phyloP scores from a whole-genome alignment of 2,797 vertebrate species.

The Anolis apletophallus region DNA sequence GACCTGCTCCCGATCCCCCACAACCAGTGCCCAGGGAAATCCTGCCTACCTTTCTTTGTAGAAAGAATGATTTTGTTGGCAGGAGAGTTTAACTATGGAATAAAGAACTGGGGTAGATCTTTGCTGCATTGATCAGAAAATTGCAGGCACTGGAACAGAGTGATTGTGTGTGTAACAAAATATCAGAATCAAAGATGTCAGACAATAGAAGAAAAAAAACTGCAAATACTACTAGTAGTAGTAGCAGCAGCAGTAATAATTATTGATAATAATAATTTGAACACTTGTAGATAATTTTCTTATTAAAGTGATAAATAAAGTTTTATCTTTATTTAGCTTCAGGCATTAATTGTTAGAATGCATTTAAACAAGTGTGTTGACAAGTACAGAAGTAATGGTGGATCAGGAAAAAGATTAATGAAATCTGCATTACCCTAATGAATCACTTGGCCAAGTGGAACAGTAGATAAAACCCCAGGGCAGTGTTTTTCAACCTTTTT shows the following conservation, averaged over 20 bases:
- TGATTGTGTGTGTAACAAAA: neutral
- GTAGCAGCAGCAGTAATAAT: neutral
- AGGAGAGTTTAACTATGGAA: neutral
- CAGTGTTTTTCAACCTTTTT: too few species aligned
- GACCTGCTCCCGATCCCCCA: too few species aligned
- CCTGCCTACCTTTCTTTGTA: too few species aligned
- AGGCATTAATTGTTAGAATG: neutral
- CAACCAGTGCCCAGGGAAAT: too few species aligned
- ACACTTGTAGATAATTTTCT: neutral
- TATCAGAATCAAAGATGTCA: neutral
- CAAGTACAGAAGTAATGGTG: neutral
- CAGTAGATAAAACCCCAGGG: neutral
- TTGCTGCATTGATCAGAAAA: too few species aligned
- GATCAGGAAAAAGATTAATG: neutral
- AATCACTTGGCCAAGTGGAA: neutral
- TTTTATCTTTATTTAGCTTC: neutral
- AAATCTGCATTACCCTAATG: neutral
- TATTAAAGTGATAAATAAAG: neutral
- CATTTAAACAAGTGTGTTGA: neutral
- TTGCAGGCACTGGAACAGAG: too few species aligned
- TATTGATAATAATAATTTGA: neutral
- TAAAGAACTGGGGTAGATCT: too few species aligned
- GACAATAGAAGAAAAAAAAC: neutral
- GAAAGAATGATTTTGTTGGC: neutral
- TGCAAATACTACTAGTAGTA: neutral